Percentiles rank a stretch among this genome's conserved stretches.
Conservation (phyloP, 1,140 invertebrate genomes). For the Theocolax elegans region DNA sequence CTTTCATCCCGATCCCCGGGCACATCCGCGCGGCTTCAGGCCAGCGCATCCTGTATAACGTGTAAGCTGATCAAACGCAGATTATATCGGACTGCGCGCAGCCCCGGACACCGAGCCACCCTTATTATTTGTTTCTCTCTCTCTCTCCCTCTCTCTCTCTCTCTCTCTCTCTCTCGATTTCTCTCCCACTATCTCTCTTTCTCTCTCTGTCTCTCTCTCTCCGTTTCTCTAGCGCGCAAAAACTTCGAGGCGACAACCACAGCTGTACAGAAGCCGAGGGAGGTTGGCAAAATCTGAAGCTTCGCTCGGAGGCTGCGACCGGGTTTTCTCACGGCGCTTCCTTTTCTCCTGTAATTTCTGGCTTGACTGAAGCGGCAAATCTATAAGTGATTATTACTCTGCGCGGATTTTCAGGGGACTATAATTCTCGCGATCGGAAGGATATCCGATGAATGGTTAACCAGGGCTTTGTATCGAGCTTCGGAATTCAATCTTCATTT, state of each 20-base stretch:
- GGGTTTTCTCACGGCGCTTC: conserved; percentile 18
- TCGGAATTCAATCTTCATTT: too few relatives aligned
- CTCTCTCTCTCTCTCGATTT: not conserved
- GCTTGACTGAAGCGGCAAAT: not conserved
- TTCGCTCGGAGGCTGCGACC: not conserved
- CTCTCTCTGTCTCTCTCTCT: not conserved
- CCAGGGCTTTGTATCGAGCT: not conserved
- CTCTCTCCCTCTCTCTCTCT: not conserved
- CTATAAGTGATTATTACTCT: conserved; percentile 17
- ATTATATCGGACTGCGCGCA: conserved; percentile 59
- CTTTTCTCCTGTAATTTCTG: conserved; percentile 19
- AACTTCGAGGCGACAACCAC: conserved; percentile 1
- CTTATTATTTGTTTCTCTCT: conserved; percentile 16
- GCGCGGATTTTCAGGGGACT: not conserved
- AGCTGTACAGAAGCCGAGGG: conserved; percentile 24
- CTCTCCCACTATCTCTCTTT: not conserved
- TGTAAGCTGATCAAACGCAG: conserved; percentile 68
- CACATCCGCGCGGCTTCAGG: conserved; percentile 40
- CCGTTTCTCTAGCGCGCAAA: not conserved
- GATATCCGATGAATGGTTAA: conserved; percentile 17
- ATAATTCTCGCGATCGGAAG: conserved; percentile 3
- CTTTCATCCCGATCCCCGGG: conserved; percentile 62
- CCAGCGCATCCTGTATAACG: conserved; percentile 57
- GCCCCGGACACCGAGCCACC: conserved; percentile 1
- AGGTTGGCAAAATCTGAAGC: too few relatives aligned